These are phyloP conservation scores for Harlomillsia oculata DNA, from an alignment of 1,140 invertebrate species.

Conservation along the genomic window DNA sequence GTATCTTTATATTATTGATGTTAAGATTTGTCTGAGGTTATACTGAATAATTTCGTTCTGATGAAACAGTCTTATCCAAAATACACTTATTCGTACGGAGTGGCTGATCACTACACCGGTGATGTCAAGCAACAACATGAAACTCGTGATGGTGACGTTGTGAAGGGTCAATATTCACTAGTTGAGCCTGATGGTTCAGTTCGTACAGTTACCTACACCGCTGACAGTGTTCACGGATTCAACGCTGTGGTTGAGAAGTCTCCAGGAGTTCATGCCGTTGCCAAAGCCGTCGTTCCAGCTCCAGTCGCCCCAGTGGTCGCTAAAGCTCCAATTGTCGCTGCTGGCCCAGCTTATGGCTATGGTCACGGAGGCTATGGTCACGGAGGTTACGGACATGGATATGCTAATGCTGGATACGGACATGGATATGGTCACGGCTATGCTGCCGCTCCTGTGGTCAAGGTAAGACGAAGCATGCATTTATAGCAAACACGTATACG, in stretches of 20 bases:
- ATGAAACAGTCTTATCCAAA: conserved; percentile 37
- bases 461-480: conserved; percentile 1
- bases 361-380: conserved; percentile 13
- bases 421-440: conserved; percentile 6
- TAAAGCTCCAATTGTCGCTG: neutral
- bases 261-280: conserved; percentile 15
- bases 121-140: conserved; percentile 46
- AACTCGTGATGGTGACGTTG: conserved; percentile 30
- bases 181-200: conserved; percentile 19
- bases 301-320: conserved; percentile 2
- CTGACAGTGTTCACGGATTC: conserved; percentile 10
- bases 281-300: neutral
- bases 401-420: neutral
- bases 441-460: conserved; percentile 3
- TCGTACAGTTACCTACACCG: conserved; percentile 21
- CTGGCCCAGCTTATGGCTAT: neutral
- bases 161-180: conserved; percentile 57
- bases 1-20: neutral
- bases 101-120: conserved; percentile 46
- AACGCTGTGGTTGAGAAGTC: conserved; percentile 25
- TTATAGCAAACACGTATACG: no score
- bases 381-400: conserved; percentile 6
- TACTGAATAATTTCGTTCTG: neutral
- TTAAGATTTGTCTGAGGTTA: neutral
- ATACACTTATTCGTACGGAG: conserved; percentile 48